These are phyloP conservation scores for Ammospiza nelsoni DNA, from an alignment of 2,113 vertebrate species.

Conservation along the genomic window DNA sequence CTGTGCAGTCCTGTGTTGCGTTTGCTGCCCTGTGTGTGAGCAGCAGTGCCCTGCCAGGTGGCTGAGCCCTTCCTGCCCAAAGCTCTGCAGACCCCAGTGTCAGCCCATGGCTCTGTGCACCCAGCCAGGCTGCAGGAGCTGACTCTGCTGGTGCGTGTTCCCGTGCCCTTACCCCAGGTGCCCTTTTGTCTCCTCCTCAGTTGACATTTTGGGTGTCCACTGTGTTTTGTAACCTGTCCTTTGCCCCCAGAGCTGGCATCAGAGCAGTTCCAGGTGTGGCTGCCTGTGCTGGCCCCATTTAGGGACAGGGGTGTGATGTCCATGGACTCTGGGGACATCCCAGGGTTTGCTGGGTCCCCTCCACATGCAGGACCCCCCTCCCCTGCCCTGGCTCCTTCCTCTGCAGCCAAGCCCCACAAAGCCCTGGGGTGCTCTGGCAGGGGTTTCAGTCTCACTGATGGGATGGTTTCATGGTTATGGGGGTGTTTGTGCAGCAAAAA, in stretches of 20 bases:
- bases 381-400: not conserved
- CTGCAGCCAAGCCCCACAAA: not conserved
- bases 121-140: not conserved
- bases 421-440: rapidly evolving
- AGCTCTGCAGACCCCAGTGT: rapidly evolving
- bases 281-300: rapidly evolving
- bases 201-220: not conserved
- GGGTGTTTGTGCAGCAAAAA: too few species aligned
- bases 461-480: too few species aligned
- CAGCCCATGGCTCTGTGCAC: not conserved
- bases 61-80: not conserved
- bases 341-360: not conserved
- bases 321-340: not conserved
- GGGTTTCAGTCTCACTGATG: rapidly evolving
- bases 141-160: not conserved
- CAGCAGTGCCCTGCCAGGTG: not conserved
- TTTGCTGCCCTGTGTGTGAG: not conserved
- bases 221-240: not conserved
- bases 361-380: rapidly evolving
- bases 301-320: not conserved
- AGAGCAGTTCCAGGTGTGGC: not conserved
- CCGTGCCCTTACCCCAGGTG: not conserved
- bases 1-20: too few species aligned
- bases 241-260: not conserved
- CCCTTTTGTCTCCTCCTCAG: not conserved